Evolutionary conservation across 2,797 vertebrate species (phyloP), one percentile per base, ranked within the genome.

Genomic region (Enteromius thamalakanensis): DNA sequence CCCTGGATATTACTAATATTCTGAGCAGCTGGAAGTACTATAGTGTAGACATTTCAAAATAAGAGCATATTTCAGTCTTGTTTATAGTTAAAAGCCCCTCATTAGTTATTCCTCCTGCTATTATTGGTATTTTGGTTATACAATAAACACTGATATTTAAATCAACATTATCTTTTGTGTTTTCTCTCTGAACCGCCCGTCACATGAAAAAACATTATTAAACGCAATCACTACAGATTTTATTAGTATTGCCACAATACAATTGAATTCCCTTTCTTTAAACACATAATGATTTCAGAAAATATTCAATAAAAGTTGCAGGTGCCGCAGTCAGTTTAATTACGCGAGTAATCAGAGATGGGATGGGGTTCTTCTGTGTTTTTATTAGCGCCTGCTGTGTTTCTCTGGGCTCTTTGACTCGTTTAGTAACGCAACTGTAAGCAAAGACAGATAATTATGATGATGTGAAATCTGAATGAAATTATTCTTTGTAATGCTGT

Each of bases 401-500:
- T 53, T 49, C 21, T 72, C 34, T 80, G 34, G 23, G 34, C 37
- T 21, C 12, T 79, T 17, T 69, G 51, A n/a, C n/a, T 74, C 3
- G 47, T 51, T 74, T 55, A 74, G 49, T 15, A 74, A 74, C 7
- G 1, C 6, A n/a, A n/a, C 71, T 15, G 71, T n/a, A 21, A 71
- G 32, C 34, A 55, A 76, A 53, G n/a, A 85, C 69, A 76, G 42
- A 45, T 70, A 76, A 78, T 85, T 79, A 67, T 76, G 71, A 12
- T 69, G 49, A 15, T 76, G 64, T 62, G 60, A 76, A 71, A 45
- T 75, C 79, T 72, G 34, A 84, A 84, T 64, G 70, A 86, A 64
- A 86, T 86, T 42, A 64, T 86, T 45, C 84, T 86, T 76, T 49
- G 42, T 80, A 32, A 70, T 40, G 34, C 67, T 72, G 17, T 49